These are phyloP conservation scores for Propithecus deckenii DNA, from an alignment of 2,797 vertebrate species.

Conservation along the genomic window DNA sequence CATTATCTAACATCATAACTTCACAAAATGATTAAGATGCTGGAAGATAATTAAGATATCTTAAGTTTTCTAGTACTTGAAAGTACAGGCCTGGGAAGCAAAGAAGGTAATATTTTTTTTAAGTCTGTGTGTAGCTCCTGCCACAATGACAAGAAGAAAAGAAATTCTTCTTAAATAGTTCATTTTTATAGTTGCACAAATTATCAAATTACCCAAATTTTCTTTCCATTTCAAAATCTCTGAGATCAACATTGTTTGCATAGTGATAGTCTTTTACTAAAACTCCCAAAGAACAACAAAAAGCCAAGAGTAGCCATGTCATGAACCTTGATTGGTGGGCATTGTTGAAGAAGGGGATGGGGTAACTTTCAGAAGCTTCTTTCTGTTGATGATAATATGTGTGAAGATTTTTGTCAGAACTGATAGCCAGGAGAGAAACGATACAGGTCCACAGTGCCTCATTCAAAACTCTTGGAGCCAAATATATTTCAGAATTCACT, in stretches of 20 bases:
- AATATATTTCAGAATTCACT: conserved; percentile 23
- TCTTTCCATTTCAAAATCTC: not conserved
- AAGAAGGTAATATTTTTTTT: conserved; percentile 54
- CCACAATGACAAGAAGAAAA: conserved; percentile 59
- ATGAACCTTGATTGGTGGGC: not conserved
- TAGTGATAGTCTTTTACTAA: not conserved
- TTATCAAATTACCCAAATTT: conserved; percentile 10
- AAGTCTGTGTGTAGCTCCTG: conserved; percentile 53
- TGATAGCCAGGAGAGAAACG: not conserved
- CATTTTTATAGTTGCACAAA: conserved; percentile 3
- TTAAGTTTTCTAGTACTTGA: conserved; percentile 70
- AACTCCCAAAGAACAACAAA: not conserved
- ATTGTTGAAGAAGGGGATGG: not conserved
- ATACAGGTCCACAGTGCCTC: not conserved
- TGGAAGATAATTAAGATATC: conserved; percentile 78
- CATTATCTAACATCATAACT: conserved; percentile 79
- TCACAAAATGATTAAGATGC: conserved; percentile 79
- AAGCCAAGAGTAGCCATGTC: not conserved
- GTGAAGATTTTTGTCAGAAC: not conserved
- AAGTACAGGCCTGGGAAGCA: conserved; percentile 34
- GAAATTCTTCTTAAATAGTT: not conserved
- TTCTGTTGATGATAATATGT: not conserved
- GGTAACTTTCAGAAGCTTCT: not conserved
- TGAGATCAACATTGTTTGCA: not conserved
- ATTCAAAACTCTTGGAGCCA: not conserved